phyloP scores from a whole-genome alignment of 1,140 invertebrate species.

The Oedothorax gibbosus region DNA sequence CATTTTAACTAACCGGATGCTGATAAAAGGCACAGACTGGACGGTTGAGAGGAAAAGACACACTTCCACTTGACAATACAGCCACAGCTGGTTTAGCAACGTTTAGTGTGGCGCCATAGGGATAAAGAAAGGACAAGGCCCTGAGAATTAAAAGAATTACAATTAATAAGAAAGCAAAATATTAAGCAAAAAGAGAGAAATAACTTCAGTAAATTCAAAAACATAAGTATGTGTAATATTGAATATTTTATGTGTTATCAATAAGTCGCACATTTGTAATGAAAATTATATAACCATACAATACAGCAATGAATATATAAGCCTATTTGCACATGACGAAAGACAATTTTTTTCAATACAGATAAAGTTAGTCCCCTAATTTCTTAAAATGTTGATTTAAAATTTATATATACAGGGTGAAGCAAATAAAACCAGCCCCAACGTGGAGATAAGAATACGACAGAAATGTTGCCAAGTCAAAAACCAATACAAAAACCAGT shows the following conservation, averaged over 20 bases:
- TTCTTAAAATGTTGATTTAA: too few species aligned
- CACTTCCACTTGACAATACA: slow-evolving; percentile 89
- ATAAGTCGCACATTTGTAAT: not conserved
- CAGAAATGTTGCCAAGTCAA: too few species aligned
- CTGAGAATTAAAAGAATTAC: slow-evolving; percentile 70
- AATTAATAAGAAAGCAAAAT: not conserved
- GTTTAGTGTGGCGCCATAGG: slow-evolving; percentile 94
- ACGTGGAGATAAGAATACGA: too few species aligned
- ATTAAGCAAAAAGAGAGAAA: too few species aligned
- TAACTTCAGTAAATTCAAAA: not conserved
- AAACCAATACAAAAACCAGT: too few species aligned
- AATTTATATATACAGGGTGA: too few species aligned
- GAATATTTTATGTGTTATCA: not conserved
- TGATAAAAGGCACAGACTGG: slow-evolving; percentile 88
- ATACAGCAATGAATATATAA: too few species aligned
- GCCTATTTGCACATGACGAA: too few species aligned
- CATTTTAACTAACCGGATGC: slow-evolving; percentile 56
- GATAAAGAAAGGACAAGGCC: slow-evolving; percentile 89
- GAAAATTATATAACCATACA: not conserved
- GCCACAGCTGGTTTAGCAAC: slow-evolving; percentile 90
- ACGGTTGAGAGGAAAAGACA: slow-evolving; percentile 92
- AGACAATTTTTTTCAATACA: too few species aligned
- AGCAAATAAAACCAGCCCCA: too few species aligned
- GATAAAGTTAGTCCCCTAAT: too few species aligned
- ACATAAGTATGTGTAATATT: not conserved